phyloP scores from a whole-genome alignment of 2,888 invertebrate species.

The Dione vanillae region DNA sequence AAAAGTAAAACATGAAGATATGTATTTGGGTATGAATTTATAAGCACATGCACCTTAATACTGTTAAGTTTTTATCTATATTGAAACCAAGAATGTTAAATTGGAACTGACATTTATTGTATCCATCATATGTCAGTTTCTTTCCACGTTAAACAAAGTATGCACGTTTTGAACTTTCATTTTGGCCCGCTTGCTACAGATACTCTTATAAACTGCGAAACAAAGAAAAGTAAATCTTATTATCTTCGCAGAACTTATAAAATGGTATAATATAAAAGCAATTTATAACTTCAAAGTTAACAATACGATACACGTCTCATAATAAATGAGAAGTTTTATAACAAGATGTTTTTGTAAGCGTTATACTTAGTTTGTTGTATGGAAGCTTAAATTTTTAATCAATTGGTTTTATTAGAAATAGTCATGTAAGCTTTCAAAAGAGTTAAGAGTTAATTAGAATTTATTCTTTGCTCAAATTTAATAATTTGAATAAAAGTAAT shows the following conservation, averaged over 20 bases:
- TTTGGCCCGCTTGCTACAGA: slow-evolving; percentile 37
- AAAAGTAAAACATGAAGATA: too few species aligned
- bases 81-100: slow-evolving; percentile 24
- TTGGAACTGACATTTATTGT: slow-evolving; percentile 43
- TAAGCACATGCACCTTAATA: background rate
- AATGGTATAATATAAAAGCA: slow-evolving; percentile 1
- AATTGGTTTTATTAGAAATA: too few species aligned
- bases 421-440: too few species aligned
- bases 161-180: slow-evolving; percentile 42
- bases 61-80: background rate
- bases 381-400: background rate
- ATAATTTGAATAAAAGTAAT: too few species aligned
- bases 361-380: slow-evolving; percentile 15
- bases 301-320: slow-evolving; percentile 39
- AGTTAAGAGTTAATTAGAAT: too few species aligned
- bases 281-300: slow-evolving; percentile 37
- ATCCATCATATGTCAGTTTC: slow-evolving; percentile 45
- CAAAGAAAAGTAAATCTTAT: slow-evolving; percentile 29
- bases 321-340: slow-evolving; percentile 43
- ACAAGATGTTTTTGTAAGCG: slow-evolving; percentile 36
- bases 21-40: too few species aligned
- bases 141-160: slow-evolving; percentile 45
- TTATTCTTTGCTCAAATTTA: too few species aligned
- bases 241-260: background rate
- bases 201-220: slow-evolving; percentile 31